Evolutionary conservation across 2,888 invertebrate genomes (phyloP), one percentile per base, ranked within the genome.

Genomic region (Caenorhabditis sp.): DNA sequence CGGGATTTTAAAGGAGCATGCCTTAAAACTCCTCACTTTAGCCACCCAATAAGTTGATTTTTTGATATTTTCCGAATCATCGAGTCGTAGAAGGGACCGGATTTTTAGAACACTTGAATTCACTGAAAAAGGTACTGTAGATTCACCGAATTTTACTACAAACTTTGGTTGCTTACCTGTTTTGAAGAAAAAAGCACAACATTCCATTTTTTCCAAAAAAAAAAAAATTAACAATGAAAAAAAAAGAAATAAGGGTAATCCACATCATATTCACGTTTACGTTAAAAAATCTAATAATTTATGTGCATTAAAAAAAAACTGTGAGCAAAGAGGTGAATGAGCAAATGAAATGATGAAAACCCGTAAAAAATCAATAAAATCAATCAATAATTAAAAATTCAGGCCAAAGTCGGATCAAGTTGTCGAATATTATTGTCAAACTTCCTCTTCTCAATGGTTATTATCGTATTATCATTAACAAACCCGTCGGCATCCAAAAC

Each of bases 401-500:
- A 43, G 5, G 43, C 43, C 5, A 43, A 43, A 43, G 43, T 43
- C 3, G 43, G 43, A 43, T 43, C 43, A 14, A 43, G 43, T 43
- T 43, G 43, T 17, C 14, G 43, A 43, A 43, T 43, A 14, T 36
- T 36, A 5, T 36, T 36, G 36, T 8, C 36, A 5, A 36, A 10
- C 10, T 36, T 36, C 7, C 10, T 43, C 21, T 53, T 53, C 5
- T 56, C 26, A 17, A 56, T 23, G 8, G 17, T 21, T 56, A 27
- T 58, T 20, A 17, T 26, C 20, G 21, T 10, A 38, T 58, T 58
- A 14, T 62, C 61, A 50, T 72, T 56, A 7, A 73, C 56, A 38
- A 56, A 68, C 17, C 73, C 66, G 31, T 27, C 49, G 0, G 73
- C 68, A 53, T 73, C 68, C 27, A 73, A 65, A 25, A 73, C 52